Base-by-base conservation (phyloP, 2,888 invertebrate genomes). In the Dilophus febrilis region DNA sequence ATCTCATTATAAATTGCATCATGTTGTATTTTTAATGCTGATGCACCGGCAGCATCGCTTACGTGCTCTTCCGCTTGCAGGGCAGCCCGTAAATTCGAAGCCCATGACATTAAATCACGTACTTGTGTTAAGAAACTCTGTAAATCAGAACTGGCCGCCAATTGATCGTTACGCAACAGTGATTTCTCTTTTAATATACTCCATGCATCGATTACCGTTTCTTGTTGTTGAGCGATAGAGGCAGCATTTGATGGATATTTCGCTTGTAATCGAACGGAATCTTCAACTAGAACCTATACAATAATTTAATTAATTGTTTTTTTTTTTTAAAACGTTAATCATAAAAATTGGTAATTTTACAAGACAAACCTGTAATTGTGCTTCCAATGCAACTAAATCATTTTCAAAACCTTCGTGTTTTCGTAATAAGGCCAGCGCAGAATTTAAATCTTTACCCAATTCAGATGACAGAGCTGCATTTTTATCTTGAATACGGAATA, bases 321-420 rank as follows among this genome's bases (percentile, higher is more conserved):
- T 12, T 3, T 34, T 27, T 27, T 27, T 6, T 8, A 27, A 6
- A 6, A 6, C 6, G 11, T n/a, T 13, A 27, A 32, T 28, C 16
- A 31, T 35, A 26, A 28, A 18, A 34, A 11, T 22, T 17, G 28
- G 14, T 30, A 32, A 41, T 32, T 34, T 67, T 14, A 22, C 8
- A 12, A 35, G 4, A 30, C 3, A 19, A 28, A 39, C 78, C 64
- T 85, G 82, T 28, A 90, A 65, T 58, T 90, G 91, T 0, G 88
- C 91, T 54, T 95, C 92, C 14, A 95, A 66, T 0, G 92, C 87
- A 1, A 85, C 79, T 42, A 95, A 64, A 57, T 97, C 95, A 56
- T 90, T 92, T 61, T 92, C 91, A 48, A 87, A 85, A 1, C 85
- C 81, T 61, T 92, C 92, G 55, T 95, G 95, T 48, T 82, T 79